Evolutionary conservation across 2,888 invertebrate species (phyloP), one percentile per base, ranked within the genome.

Genomic region (Dryobota labecula): DNA sequence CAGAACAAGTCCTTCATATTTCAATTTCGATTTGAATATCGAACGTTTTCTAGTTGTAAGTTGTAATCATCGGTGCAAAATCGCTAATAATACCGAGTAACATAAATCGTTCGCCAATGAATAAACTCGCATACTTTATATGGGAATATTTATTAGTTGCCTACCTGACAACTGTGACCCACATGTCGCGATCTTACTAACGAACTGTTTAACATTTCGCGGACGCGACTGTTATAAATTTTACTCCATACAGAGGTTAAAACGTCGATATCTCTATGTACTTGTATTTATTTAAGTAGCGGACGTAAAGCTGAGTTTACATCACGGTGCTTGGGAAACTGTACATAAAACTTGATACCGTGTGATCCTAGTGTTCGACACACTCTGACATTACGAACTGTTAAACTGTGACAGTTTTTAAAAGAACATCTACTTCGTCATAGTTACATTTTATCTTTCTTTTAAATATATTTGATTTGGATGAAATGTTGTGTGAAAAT

Each of bases 181-280:
- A 84, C 75, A 81, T 87, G 84, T 83, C 82, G 84, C 80, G 81
- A 66, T 63, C 66, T 78, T 84, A 76, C 89, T 92, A 91, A 92
- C 92, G 89, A 92, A 90, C 88, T 87, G 88, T 85, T 90, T 91
- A 90, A 89, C 89, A 91, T 91, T 90, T 90, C 73, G 84, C 84
- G 75, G 85, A 89, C 88, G 85, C 84, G 86, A 86, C 81, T 86
- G 87, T 88, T 89, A 88, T 90, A 91, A 90, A 92, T 91, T 86
- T 85, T 73, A 78, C 71, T 85, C 78, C 70, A 84, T 76, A 84
- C 78, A 88, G 86, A 90, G 90, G 91, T 91, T 90, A 90, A 64
- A 70, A 66, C 76, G 66, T 68, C 70, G 79, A 83, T 80, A 79
- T 80, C 70, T 79, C 71, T 70, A 73, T 65, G 66, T 58, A 33